Conservation (phyloP, 2,888 invertebrate species). For the Drosophila tripunctata region DNA sequence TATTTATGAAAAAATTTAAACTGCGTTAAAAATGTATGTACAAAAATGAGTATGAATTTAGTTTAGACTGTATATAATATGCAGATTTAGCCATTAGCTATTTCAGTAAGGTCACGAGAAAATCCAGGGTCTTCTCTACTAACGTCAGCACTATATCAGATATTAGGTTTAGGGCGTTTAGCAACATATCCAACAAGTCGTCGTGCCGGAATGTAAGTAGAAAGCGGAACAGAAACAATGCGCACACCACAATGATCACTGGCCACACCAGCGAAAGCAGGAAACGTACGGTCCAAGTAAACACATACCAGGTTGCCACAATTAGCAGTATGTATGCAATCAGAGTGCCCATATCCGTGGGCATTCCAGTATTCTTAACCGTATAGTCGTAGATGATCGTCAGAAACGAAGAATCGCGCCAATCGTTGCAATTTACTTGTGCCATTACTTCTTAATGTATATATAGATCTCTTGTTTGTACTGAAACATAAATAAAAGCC, state of each 20-base stretch:
- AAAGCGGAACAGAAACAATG: conserved; percentile 42
- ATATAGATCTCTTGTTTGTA: too few species aligned
- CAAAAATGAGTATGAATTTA: too few species aligned
- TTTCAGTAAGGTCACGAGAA: background rate
- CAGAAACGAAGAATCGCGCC: conserved; percentile 33
- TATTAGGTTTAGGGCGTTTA: background rate
- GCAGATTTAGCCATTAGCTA: background rate
- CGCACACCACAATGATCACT: conserved; percentile 56
- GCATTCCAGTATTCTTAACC: conserved; percentile 58
- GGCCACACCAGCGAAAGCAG: conserved; percentile 75
- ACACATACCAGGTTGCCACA: conserved; percentile 66
- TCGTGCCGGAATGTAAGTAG: conserved; percentile 8
- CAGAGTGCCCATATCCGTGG: conserved; percentile 57
- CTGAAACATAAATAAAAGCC: conserved; percentile 6
- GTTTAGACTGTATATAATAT: too few species aligned
- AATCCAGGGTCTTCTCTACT: background rate
- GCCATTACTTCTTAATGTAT: conserved; percentile 21
- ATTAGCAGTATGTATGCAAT: conserved; percentile 67
- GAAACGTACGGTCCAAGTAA: conserved; percentile 61
- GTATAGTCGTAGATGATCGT: conserved; percentile 65
- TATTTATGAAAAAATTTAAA: background rate
- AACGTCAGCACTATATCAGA: conserved; percentile 6
- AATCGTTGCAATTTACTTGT: conserved; percentile 18
- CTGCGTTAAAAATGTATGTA: too few species aligned
- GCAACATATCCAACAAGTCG: conserved; percentile 18